A percentile compares a stretch with the other conserved stretches of the same genome.
Evolutionary conservation across 2,888 invertebrate species (phyloP).

Genomic region (Dynastes hyllus): DNA sequence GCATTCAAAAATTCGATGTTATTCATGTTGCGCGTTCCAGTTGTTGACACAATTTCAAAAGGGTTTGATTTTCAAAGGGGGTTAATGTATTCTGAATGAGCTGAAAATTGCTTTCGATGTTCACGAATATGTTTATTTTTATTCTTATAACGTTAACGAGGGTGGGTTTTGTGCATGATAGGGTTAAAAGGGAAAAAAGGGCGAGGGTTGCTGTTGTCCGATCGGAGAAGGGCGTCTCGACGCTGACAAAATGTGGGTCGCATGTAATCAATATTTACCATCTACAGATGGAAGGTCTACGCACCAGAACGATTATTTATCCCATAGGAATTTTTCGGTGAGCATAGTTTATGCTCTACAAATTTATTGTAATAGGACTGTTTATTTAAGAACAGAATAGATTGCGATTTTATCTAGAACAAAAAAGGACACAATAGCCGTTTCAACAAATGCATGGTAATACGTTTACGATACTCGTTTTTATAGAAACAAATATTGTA

Average conservation of each 20-base stretch:
- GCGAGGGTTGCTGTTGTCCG: slow-evolving; percentile 44
- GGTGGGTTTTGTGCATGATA: slow-evolving; percentile 27
- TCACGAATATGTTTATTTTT: slow-evolving; percentile 45
- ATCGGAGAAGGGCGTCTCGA: slow-evolving; percentile 44
- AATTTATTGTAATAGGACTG: slow-evolving; percentile 41
- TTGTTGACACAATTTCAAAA: slow-evolving; percentile 25
- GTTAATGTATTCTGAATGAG: slow-evolving; percentile 45
- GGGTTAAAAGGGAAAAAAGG: slow-evolving; percentile 31
- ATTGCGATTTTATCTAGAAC: slow-evolving; percentile 11
- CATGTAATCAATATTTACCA: slow-evolving; percentile 63
- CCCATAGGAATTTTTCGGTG: slow-evolving; percentile 43
- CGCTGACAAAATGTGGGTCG: slow-evolving; percentile 65
- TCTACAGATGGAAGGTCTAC: slow-evolving; percentile 44
- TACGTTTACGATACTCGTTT: no score
- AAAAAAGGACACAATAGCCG: neutral
- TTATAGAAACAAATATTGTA: no score
- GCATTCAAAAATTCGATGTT: neutral
- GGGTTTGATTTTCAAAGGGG: slow-evolving; percentile 18
- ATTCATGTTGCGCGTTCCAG: slow-evolving; percentile 10
- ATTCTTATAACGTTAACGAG: slow-evolving; percentile 40
- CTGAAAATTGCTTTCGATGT: slow-evolving; percentile 43
- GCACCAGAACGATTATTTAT: slow-evolving; percentile 45
- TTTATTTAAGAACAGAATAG: slow-evolving; percentile 35
- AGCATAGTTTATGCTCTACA: slow-evolving; percentile 26
- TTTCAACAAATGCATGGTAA: no score